These are phyloP conservation scores for Drosophila equinoxialis DNA, from an alignment of 1,140 invertebrate species.

Conservation along the genomic window DNA sequence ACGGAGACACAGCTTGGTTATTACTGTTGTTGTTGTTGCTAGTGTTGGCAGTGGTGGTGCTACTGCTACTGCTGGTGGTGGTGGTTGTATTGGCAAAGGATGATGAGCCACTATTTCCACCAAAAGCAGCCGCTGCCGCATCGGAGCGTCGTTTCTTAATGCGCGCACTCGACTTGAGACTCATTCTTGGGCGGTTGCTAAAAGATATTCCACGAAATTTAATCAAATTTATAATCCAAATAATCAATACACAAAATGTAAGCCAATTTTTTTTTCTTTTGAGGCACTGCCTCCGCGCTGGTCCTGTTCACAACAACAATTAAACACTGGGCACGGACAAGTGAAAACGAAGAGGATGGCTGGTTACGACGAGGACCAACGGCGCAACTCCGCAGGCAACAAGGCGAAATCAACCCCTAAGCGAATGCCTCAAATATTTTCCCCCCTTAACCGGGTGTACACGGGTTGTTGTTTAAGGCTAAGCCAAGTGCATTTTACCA, in stretches of 20 bases:
- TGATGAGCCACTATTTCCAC: neutral
- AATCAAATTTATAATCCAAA: neutral
- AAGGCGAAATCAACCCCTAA: constrained; percentile 63
- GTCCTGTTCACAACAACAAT: constrained; percentile 49
- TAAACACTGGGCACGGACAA: constrained; percentile 42
- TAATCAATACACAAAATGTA: constrained; percentile 43
- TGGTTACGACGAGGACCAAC: constrained; percentile 25
- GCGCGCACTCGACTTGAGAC: constrained; percentile 70
- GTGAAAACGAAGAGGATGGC: constrained; percentile 57
- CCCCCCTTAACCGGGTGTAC: constrained; percentile 34
- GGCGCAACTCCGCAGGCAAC: constrained; percentile 75
- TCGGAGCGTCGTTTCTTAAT: constrained; percentile 75
- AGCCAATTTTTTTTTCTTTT: constrained; percentile 14
- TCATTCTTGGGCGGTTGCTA: constrained; percentile 47
- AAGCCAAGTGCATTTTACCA: constrained; percentile 75
- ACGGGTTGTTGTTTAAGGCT: constrained; percentile 31
- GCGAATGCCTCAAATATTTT: constrained; percentile 10
- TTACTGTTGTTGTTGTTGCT: constrained; percentile 3
- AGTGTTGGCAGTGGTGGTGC: constrained; percentile 4
- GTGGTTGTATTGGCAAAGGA: constrained; percentile 40
- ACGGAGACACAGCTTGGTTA: neutral
- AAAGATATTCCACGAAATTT: constrained; percentile 5
- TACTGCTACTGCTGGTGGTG: constrained; percentile 18
- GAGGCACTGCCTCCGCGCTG: constrained; percentile 22
- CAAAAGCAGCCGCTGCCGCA: constrained; percentile 60